phyloP scores from a whole-genome alignment of 2,797 vertebrate genomes.

The Enteromius treurensis region DNA sequence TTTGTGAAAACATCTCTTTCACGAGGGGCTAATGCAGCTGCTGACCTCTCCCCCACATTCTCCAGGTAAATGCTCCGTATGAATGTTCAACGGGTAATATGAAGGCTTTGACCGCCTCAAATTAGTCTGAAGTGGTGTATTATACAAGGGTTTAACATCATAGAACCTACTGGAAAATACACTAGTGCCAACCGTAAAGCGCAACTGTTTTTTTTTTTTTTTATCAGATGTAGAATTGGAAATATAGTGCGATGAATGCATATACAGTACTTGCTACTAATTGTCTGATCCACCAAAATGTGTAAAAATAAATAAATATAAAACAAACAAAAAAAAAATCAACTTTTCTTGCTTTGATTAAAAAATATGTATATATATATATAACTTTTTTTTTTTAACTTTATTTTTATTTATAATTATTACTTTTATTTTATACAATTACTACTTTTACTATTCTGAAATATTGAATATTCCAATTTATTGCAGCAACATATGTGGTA shows the following conservation, averaged over 20 bases:
- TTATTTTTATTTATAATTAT: no score
- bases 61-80: conserved; percentile 1
- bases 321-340: no score
- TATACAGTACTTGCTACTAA: background rate
- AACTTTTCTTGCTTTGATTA: background rate
- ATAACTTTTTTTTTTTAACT: no score
- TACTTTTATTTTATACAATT: no score
- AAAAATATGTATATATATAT: background rate
- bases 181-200: background rate
- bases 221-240: background rate
- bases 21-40: background rate
- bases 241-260: background rate
- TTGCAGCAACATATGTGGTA: background rate
- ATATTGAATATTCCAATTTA: background rate
- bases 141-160: background rate
- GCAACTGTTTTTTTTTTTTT: background rate
- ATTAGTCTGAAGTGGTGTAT: background rate
- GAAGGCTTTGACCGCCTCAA: background rate
- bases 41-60: background rate
- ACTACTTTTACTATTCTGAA: no score
- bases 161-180: background rate
- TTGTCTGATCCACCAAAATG: background rate
- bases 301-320: no score
- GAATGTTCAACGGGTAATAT: background rate
- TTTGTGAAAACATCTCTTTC: background rate